Conservation (phyloP, 2,888 invertebrate genomes). For the Synergus gifuensis region DNA sequence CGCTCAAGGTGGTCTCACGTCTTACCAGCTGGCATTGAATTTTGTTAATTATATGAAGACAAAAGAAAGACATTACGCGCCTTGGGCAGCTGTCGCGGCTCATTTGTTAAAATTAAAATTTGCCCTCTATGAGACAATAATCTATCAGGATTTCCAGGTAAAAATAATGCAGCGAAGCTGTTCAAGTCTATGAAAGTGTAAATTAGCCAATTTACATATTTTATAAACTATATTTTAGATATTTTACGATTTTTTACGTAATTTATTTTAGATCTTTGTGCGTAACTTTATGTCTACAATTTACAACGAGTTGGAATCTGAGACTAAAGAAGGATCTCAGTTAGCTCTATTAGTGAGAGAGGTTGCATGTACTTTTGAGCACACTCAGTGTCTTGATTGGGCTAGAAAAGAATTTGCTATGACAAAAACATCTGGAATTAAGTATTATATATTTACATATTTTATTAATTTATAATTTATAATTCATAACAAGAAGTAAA, state of each 20-base stretch:
- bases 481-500: not conserved
- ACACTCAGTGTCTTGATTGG: slow-evolving; percentile 66
- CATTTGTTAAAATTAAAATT: slow-evolving; percentile 77
- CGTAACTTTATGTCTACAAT: slow-evolving; percentile 62
- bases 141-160: slow-evolving; percentile 70
- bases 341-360: slow-evolving; percentile 63
- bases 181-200: slow-evolving; percentile 3
- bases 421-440: slow-evolving; percentile 40
- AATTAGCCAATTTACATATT: not conserved
- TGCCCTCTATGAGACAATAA: slow-evolving; percentile 66
- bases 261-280: slow-evolving; percentile 64
- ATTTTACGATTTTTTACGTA: not conserved
- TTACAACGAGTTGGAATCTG: slow-evolving; percentile 59
- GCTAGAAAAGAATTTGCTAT: slow-evolving; percentile 56
- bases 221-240: not conserved
- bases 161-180: not conserved
- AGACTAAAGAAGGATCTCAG: slow-evolving; percentile 60
- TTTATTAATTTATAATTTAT: not conserved
- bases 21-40: slow-evolving; percentile 77
- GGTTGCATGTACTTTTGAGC: slow-evolving; percentile 67
- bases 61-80: slow-evolving; percentile 78
- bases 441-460: not conserved
- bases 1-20: slow-evolving; percentile 76
- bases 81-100: slow-evolving; percentile 78
- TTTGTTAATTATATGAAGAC: slow-evolving; percentile 78